Conservation (phyloP, 2,113 vertebrate genomes). For the Periophthalmodon schlosseri region DNA sequence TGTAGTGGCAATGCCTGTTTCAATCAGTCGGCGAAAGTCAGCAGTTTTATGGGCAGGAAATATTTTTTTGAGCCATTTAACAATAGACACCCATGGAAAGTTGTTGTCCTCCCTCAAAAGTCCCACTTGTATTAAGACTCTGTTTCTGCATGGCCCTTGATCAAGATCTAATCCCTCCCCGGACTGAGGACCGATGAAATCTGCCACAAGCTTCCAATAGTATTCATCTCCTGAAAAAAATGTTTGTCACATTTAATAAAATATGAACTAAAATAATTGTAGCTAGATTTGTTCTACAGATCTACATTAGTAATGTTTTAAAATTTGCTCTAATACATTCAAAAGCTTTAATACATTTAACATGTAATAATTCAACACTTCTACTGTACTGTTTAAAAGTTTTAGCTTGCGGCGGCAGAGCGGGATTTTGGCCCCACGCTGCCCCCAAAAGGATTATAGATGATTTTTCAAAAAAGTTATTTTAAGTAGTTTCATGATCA, state of each 20-base stretch:
- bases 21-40: conserved; percentile 75
- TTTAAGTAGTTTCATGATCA: neutral
- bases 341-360: too few species aligned
- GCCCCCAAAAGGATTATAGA: neutral
- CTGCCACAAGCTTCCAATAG: conserved; percentile 73
- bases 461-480: neutral
- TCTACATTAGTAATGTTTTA: too few species aligned
- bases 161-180: conserved; percentile 67
- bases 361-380: too few species aligned
- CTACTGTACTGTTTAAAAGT: neutral
- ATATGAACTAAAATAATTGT: neutral
- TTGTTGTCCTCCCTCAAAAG: conserved; percentile 76
- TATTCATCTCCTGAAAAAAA: conserved; percentile 72
- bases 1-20: conserved; percentile 68
- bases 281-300: neutral
- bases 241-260: neutral
- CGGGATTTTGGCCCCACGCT: neutral
- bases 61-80: conserved; percentile 74
- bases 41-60: conserved; percentile 67
- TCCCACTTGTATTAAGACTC: conserved; percentile 76
- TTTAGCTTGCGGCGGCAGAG: neutral
- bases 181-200: conserved; percentile 74
- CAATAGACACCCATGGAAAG: conserved; percentile 64
- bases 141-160: conserved; percentile 64
- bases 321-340: too few species aligned